Conservation (phyloP, 2,888 invertebrate genomes). For the Dusona sp. region DNA sequence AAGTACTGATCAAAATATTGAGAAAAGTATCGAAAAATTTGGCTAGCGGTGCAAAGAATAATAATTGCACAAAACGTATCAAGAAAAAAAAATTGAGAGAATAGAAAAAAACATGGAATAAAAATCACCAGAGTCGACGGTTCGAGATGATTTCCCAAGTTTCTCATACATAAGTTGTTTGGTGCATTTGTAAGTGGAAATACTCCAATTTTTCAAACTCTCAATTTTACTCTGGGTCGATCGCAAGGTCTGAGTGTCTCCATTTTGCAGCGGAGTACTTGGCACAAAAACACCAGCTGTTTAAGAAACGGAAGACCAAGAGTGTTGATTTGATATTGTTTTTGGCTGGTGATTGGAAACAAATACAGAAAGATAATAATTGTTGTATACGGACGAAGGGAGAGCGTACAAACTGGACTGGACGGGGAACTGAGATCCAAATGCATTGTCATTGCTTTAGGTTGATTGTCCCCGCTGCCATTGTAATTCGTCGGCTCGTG, state of each 20-base stretch:
- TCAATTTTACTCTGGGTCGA: constrained; percentile 94
- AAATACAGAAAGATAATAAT: constrained; percentile 21
- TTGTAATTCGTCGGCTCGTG: constrained; percentile 80
- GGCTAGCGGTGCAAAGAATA: neutral
- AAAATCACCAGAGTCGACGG: constrained; percentile 91
- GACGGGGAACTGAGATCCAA: constrained; percentile 91
- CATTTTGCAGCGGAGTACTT: constrained; percentile 88
- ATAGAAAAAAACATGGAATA: neutral
- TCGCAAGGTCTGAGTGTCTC: constrained; percentile 88
- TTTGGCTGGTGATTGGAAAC: neutral
- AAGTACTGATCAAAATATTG: neutral
- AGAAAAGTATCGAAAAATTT: too few relatives aligned
- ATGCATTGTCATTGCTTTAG: constrained; percentile 88
- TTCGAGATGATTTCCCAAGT: constrained; percentile 96
- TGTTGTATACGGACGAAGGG: constrained; percentile 68
- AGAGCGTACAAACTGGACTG: constrained; percentile 79
- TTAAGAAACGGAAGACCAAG: constrained; percentile 52
- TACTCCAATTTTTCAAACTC: constrained; percentile 97
- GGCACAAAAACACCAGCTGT: constrained; percentile 83
- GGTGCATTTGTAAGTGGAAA: constrained; percentile 99
- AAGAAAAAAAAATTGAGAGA: neutral
- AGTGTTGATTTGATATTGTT: neutral
- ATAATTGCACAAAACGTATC: neutral
- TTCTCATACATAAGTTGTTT: constrained; percentile 98
- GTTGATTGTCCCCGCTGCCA: constrained; percentile 84